A percentile compares a stretch with the other conserved stretches of the same genome.
Evolutionary conservation across 1,140 invertebrate species (phyloP).

Genomic region (Cotesia glomerata): DNA sequence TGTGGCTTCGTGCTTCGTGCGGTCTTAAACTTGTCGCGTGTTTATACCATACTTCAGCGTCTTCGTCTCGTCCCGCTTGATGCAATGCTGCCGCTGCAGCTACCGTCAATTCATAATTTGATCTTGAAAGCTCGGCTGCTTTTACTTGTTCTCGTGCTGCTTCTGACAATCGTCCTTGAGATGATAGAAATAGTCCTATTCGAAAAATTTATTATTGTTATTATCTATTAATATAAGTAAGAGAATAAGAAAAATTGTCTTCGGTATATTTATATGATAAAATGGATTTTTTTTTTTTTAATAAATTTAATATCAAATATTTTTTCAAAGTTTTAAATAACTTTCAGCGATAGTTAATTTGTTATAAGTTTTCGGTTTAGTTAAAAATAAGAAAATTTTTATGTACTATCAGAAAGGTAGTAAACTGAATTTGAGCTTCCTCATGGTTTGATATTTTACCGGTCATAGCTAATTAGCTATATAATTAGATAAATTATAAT

Average conservation of each 20-base stretch:
- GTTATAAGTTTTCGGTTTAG: too few relatives aligned
- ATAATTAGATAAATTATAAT: too few relatives aligned
- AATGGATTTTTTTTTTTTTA: too few relatives aligned
- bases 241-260: not conserved
- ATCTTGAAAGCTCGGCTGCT: conserved; percentile 76
- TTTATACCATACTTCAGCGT: conserved; percentile 86
- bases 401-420: too few relatives aligned
- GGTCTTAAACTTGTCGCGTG: conserved; percentile 74
- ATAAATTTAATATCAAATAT: too few relatives aligned
- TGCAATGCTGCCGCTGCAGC: conserved; percentile 85
- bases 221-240: not conserved
- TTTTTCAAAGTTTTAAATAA: too few relatives aligned
- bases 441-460: too few relatives aligned
- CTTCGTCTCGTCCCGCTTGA: conserved; percentile 75
- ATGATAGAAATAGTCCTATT: conserved; percentile 85
- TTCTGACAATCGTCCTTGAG: conserved; percentile 77
- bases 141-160: conserved; percentile 80
- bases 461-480: too few relatives aligned
- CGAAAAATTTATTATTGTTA: conserved; percentile 25
- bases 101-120: conserved; percentile 83
- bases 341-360: too few relatives aligned
- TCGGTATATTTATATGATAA: too few relatives aligned
- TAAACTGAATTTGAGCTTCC: too few relatives aligned
- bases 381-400: too few relatives aligned
- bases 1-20: conserved; percentile 86